Evolutionary conservation across 2,113 vertebrate species (phyloP).

Genomic region (Tiliqua scincoides): DNA sequence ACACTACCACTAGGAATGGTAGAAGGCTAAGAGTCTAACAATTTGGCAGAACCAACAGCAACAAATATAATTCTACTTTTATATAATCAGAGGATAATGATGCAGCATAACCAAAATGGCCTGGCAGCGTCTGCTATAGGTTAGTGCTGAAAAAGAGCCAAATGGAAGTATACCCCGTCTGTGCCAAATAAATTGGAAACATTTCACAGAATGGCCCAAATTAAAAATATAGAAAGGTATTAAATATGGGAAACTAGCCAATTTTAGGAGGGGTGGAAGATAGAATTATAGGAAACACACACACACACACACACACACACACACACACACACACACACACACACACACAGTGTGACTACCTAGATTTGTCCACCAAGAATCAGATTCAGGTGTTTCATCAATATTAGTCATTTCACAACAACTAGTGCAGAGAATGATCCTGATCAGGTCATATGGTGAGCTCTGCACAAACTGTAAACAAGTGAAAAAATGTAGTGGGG

Average conservation of each 20-base stretch:
- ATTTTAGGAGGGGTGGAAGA: not conserved
- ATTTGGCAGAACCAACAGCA: not conserved
- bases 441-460: not conserved
- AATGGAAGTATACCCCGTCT: not conserved
- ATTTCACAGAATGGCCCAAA: not conserved
- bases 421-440: not conserved
- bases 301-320: too few species aligned
- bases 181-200: not conserved
- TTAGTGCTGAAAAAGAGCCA: not conserved
- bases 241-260: not conserved
- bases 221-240: not conserved
- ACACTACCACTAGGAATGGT: constrained; percentile 5
- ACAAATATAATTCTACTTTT: constrained; percentile 14
- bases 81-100: not conserved
- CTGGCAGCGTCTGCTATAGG: not conserved
- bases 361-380: not conserved
- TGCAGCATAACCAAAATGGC: not conserved
- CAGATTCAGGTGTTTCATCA: not conserved
- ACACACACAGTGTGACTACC: not conserved
- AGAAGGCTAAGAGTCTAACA: too few species aligned
- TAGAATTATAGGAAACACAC: too few species aligned
- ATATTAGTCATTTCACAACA: not conserved
- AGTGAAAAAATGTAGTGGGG: not conserved
- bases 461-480: not conserved
- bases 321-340: too few species aligned